Conservation (phyloP, 2,888 invertebrate species). For the Polyploca ridens region DNA sequence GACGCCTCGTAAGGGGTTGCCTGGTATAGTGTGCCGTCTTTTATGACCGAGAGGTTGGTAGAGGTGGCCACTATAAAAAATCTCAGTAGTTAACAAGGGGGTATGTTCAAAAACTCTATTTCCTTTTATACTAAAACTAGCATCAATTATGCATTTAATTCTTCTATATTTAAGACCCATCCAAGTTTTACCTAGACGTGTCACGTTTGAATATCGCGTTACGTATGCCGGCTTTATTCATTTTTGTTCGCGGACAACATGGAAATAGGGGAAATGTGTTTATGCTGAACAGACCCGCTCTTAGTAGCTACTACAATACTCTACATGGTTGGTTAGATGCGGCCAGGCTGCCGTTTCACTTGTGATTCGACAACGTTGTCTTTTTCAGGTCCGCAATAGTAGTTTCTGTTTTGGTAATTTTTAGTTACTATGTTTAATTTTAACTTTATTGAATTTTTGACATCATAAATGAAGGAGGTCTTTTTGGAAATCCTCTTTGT, state of each 20-base stretch:
- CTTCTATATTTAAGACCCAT: no score
- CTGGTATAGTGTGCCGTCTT: no score
- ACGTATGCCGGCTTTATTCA: constrained; percentile 5
- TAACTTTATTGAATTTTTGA: no score
- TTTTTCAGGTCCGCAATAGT: neutral
- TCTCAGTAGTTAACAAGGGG: no score
- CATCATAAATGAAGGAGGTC: no score
- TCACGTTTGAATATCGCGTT: neutral
- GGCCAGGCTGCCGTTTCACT: neutral
- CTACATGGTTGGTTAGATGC: constrained; percentile 1
- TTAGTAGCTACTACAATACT: neutral
- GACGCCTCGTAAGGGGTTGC: no score
- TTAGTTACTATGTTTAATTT: no score
- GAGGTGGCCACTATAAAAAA: no score
- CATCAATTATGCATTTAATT: neutral
- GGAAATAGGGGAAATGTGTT: constrained; percentile 7
- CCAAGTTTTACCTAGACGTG: neutral
- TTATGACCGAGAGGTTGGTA: no score
- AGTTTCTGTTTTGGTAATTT: neutral
- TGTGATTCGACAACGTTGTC: neutral
- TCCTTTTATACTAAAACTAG: no score
- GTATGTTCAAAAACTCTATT: no score
- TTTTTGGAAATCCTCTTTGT: no score
- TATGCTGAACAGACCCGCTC: neutral
- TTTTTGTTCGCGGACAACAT: neutral